phyloP scores from a whole-genome alignment of 2,888 invertebrate species.

The Gryllus longicercus region DNA sequence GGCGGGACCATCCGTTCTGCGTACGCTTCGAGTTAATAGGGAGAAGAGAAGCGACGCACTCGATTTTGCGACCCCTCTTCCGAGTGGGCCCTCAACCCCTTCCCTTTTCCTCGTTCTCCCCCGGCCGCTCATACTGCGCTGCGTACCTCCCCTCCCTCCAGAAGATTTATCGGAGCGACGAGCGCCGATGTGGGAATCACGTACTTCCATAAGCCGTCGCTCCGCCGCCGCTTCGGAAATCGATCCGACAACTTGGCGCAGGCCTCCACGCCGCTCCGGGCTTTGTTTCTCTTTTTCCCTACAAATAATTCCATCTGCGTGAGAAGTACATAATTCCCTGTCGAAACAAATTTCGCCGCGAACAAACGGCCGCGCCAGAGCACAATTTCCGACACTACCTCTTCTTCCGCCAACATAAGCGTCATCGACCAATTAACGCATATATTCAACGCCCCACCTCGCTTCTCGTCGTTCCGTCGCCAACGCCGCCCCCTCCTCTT shows the following conservation, averaged over 20 bases:
- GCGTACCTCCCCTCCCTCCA: background rate
- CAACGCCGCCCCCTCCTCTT: no score
- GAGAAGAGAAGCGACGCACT: no score
- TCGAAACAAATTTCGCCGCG: background rate
- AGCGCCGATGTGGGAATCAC: background rate
- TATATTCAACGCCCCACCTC: no score
- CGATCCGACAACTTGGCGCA: background rate
- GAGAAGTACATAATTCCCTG: conserved; percentile 17
- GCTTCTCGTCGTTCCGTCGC: no score
- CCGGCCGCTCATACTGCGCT: no score
- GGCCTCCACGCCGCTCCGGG: background rate
- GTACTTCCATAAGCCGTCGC: background rate
- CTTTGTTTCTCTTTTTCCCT: background rate
- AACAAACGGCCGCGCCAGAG: background rate
- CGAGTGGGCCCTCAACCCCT: no score
- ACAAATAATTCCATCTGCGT: background rate
- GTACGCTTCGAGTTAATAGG: no score
- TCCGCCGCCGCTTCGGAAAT: background rate
- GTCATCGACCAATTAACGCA: no score
- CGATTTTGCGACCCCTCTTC: no score
- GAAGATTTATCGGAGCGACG: background rate
- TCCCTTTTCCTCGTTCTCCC: no score
- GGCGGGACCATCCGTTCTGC: no score
- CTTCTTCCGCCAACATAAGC: no score
- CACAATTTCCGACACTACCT: background rate